Evolutionary conservation across 2,797 vertebrate genomes (phyloP).

Genomic region (Microctenopoma steveboyesi): DNA sequence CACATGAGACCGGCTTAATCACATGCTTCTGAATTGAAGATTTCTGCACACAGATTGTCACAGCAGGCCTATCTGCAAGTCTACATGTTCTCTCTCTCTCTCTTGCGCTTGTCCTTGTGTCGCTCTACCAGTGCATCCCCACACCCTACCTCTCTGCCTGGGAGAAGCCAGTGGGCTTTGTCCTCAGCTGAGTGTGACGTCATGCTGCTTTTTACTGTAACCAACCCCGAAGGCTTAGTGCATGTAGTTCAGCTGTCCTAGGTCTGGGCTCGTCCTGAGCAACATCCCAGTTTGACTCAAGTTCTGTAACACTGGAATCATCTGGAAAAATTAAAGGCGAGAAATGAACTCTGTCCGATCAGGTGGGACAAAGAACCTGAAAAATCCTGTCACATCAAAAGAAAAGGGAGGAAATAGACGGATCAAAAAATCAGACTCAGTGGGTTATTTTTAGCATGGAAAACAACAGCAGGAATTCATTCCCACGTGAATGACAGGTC

Average conservation of each 20-base stretch:
- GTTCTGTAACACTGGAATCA: slow-evolving; percentile 15
- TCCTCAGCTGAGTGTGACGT: slow-evolving; percentile 82
- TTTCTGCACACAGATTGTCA: slow-evolving; percentile 32
- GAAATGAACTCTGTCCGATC: slow-evolving; percentile 3
- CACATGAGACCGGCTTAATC: slow-evolving; percentile 48
- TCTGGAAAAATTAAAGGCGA: not conserved
- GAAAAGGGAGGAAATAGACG: not conserved
- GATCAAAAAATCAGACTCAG: slow-evolving; percentile 8
- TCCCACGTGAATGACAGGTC: not conserved
- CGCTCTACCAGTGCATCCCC: slow-evolving; percentile 62
- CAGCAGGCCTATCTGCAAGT: slow-evolving; percentile 46
- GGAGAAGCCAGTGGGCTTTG: slow-evolving; percentile 79
- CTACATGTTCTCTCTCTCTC: slow-evolving; percentile 20
- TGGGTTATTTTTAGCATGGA: slow-evolving; percentile 5
- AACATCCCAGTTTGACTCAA: slow-evolving; percentile 23
- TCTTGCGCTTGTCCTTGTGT: slow-evolving; percentile 53
- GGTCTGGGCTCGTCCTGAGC: slow-evolving; percentile 54
- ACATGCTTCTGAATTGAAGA: slow-evolving; percentile 38
- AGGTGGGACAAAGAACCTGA: slow-evolving; percentile 25
- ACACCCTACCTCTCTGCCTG: slow-evolving; percentile 70
- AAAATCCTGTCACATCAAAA: slow-evolving; percentile 23
- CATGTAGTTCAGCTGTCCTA: slow-evolving; percentile 50
- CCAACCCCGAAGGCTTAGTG: slow-evolving; percentile 66
- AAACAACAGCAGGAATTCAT: slow-evolving; percentile 13
- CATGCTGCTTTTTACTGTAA: slow-evolving; percentile 71